These are phyloP conservation scores for Dasyurus viverrinus DNA, from an alignment of 2,113 vertebrate genomes.

Conservation along the genomic window DNA sequence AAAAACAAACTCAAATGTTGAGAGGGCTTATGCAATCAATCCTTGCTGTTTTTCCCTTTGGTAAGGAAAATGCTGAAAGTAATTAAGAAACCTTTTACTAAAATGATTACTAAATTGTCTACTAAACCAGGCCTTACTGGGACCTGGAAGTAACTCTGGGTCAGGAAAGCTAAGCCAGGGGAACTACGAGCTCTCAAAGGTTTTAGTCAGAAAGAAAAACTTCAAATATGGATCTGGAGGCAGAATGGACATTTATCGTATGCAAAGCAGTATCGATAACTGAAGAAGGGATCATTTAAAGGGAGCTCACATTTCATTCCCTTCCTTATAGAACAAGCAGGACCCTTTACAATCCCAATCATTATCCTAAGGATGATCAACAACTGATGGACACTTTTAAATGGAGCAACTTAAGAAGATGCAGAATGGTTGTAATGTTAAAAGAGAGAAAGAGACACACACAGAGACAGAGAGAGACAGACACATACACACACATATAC, in stretches of 20 bases:
- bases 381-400: not conserved
- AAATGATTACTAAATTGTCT: not conserved
- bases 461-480: too few species aligned
- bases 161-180: not conserved
- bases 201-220: not conserved
- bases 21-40: slow-evolving; percentile 52
- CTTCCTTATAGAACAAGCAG: too few species aligned
- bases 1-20: not conserved
- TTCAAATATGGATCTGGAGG: not conserved
- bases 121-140: not conserved
- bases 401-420: not conserved
- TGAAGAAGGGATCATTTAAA: not conserved
- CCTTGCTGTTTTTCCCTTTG: not conserved
- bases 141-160: not conserved
- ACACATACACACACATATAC: too few species aligned
- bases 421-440: not conserved
- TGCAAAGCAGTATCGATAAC: not conserved
- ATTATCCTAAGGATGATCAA: not conserved
- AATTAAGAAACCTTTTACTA: not conserved
- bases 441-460: not conserved
- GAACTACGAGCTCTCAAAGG: not conserved
- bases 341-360: too few species aligned
- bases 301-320: too few species aligned
- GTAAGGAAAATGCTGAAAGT: not conserved
- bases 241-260: not conserved